Evolutionary conservation across 1,140 invertebrate species (phyloP).

Genomic region (Conopomorpha cramerella): DNA sequence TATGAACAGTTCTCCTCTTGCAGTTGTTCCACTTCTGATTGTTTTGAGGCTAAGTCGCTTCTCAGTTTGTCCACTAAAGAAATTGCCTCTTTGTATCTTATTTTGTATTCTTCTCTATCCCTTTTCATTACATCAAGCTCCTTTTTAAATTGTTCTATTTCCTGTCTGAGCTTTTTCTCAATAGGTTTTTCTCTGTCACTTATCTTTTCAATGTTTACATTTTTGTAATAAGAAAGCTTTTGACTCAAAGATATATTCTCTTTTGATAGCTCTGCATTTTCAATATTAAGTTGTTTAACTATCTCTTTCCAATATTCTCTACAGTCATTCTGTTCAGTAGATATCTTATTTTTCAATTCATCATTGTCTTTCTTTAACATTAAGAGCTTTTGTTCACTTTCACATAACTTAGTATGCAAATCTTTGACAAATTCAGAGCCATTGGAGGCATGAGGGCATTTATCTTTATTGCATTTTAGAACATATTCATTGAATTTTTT

Average conservation of each 20-base stretch:
- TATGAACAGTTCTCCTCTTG: slow-evolving; percentile 49
- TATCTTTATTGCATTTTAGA: slow-evolving; percentile 14
- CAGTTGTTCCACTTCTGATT: slow-evolving; percentile 39
- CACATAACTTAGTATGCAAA: slow-evolving; percentile 39
- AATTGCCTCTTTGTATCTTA: slow-evolving; percentile 29
- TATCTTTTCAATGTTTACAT: slow-evolving; percentile 14
- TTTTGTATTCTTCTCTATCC: slow-evolving; percentile 40
- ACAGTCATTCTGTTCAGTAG: slow-evolving; percentile 17
- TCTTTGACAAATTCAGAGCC: slow-evolving; percentile 32
- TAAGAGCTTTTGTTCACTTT: slow-evolving; percentile 47
- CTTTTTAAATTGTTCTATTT: slow-evolving; percentile 25
- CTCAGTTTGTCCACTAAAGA: slow-evolving; percentile 38
- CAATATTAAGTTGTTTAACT: slow-evolving; percentile 40
- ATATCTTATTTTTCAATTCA: slow-evolving; percentile 23
- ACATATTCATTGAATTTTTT: slow-evolving; percentile 32
- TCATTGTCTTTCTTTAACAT: slow-evolving; percentile 54
- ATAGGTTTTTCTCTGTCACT: slow-evolving; percentile 18
- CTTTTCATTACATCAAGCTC: slow-evolving; percentile 32
- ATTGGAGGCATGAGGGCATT: slow-evolving; percentile 9
- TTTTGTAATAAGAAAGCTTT: slow-evolving; percentile 35
- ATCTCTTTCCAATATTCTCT: slow-evolving; percentile 42
- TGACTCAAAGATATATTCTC: slow-evolving; percentile 43
- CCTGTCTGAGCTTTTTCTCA: slow-evolving; percentile 25
- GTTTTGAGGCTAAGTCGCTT: slow-evolving; percentile 37
- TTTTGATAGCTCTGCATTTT: slow-evolving; percentile 44